Conservation (phyloP, 2,797 vertebrate species). For the Onychomys torridus region DNA sequence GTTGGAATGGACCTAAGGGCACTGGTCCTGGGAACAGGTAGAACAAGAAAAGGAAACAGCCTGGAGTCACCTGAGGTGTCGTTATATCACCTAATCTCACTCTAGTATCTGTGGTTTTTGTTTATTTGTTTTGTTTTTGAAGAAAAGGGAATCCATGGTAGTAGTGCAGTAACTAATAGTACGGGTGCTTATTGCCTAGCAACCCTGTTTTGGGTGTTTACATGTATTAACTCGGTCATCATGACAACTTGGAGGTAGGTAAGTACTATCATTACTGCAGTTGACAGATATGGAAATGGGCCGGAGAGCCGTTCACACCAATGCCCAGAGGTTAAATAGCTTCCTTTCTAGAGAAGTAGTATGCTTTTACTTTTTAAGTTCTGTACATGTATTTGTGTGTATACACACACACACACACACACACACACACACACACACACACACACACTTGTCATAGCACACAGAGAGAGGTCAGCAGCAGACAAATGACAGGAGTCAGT, state of each 20-base stretch:
- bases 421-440: no score
- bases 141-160: neutral
- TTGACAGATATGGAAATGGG: neutral
- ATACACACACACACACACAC: no score
- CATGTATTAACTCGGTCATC: neutral
- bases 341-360: neutral
- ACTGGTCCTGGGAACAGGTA: no score
- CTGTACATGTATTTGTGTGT: neutral
- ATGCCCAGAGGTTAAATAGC: neutral
- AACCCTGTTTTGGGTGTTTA: neutral
- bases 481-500: neutral
- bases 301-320: neutral
- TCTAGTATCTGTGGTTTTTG: neutral
- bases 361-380: neutral
- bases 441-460: neutral
- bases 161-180: neutral
- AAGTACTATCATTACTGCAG: neutral
- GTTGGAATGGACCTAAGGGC: neutral
- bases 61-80: neutral
- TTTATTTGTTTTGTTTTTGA: neutral
- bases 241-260: no score
- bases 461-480: neutral
- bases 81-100: neutral
- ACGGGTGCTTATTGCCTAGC: neutral
- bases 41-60: neutral